A percentile compares a stretch with the other conserved stretches of the same genome.
phyloP scores from a whole-genome alignment of 2,113 vertebrate species.

The Tachysurus fulvidraco region DNA sequence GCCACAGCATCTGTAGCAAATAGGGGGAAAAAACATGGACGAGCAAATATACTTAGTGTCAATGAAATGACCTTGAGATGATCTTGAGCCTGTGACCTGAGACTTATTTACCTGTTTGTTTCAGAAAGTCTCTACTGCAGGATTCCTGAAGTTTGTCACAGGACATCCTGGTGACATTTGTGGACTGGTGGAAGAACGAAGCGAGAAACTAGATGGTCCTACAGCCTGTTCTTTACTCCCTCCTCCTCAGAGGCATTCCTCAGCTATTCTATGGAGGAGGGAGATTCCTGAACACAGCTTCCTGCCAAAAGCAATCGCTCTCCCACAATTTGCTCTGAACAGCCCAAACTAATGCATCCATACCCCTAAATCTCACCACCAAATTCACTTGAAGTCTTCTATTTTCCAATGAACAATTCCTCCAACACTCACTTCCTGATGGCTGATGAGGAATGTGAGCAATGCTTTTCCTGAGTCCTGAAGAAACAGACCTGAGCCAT shows the following conservation, averaged over 20 bases:
- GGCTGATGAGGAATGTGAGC: slow-evolving; percentile 9
- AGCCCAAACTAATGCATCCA: slow-evolving; percentile 33
- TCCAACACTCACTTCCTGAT: slow-evolving; percentile 8
- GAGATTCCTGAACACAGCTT: slow-evolving; percentile 41
- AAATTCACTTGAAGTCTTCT: not conserved
- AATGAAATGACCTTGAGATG: not conserved
- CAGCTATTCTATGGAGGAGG: slow-evolving; percentile 34
- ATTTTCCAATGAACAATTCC: slow-evolving; percentile 14
- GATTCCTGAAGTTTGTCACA: slow-evolving; percentile 49
- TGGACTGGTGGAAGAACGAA: slow-evolving; percentile 49
- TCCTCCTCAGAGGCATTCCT: slow-evolving; percentile 51
- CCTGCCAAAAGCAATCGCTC: slow-evolving; percentile 46
- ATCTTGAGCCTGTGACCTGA: slow-evolving; percentile 28
- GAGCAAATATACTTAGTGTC: not conserved
- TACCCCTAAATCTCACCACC: slow-evolving; percentile 26
- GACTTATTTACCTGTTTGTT: slow-evolving; percentile 43
- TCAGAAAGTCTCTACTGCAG: slow-evolving; percentile 11
- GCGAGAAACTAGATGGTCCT: slow-evolving; percentile 6
- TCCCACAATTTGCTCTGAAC: slow-evolving; percentile 36
- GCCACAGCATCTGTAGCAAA: not conserved
- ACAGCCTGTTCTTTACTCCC: slow-evolving; percentile 29
- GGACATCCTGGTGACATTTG: slow-evolving; percentile 59
- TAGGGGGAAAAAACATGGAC: not conserved
- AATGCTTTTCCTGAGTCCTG: not conserved
- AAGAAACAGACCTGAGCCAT: not conserved